Evolutionary conservation across 2,797 vertebrate genomes (phyloP).

Genomic region (Platalea minor): DNA sequence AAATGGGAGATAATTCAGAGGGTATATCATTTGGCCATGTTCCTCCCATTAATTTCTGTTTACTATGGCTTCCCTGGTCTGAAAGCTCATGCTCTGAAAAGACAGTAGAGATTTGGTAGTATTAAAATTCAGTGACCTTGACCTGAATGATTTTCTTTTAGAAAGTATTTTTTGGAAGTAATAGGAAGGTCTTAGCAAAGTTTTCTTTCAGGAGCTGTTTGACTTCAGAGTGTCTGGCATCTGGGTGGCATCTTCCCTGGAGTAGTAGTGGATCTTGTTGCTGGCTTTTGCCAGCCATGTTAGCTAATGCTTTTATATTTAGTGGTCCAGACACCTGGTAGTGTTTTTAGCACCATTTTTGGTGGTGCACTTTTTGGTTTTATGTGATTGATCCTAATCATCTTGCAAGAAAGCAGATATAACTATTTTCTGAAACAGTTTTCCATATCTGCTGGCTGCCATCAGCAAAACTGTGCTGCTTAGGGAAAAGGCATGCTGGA

Average conservation of each 20-base stretch:
- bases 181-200: neutral
- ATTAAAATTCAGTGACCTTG: neutral
- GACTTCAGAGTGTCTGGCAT: neutral
- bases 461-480: neutral
- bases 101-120: neutral
- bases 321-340: neutral
- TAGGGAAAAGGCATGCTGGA: neutral
- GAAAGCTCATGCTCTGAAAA: neutral
- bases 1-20: neutral
- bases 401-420: neutral
- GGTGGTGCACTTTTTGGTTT: neutral
- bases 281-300: neutral
- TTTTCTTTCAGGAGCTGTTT: neutral
- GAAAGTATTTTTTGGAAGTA: neutral
- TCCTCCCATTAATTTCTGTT: neutral
- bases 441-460: neutral
- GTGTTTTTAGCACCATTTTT: neutral
- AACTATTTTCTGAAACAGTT: neutral
- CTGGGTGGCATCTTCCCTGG: neutral
- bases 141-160: neutral
- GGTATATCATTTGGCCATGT: rapidly evolving
- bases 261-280: neutral
- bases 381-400: neutral
- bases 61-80: neutral
- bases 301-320: neutral